phyloP scores from a whole-genome alignment of 2,113 vertebrate species.

The Chauna torquata region DNA sequence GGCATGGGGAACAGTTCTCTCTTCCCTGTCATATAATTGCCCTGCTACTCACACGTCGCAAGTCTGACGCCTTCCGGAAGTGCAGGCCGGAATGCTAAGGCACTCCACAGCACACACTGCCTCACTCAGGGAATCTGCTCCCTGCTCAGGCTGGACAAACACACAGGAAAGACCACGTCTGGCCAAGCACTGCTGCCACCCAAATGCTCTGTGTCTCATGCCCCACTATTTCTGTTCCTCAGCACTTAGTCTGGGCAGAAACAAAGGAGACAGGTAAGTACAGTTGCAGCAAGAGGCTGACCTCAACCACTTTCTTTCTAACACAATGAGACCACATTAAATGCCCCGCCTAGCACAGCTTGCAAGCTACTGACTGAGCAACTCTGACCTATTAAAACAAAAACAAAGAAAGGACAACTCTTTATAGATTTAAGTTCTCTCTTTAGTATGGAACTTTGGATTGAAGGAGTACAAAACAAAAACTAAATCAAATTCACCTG shows the following conservation, averaged over 20 bases:
- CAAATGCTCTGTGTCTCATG: neutral
- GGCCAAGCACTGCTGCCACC: neutral
- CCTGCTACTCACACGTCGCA: neutral
- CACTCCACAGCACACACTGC: neutral
- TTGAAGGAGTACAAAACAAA: neutral
- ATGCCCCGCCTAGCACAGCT: neutral
- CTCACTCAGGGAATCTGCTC: neutral
- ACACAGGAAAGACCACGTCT: accelerated
- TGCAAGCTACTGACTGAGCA: neutral
- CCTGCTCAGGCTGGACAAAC: neutral
- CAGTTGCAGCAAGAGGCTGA: neutral
- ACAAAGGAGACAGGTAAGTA: neutral
- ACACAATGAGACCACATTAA: neutral
- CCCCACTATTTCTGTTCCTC: neutral
- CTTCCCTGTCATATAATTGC: neutral
- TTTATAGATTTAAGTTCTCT: neutral
- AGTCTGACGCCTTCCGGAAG: neutral
- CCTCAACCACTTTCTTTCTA: neutral
- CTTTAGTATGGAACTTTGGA: neutral
- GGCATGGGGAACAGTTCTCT: neutral
- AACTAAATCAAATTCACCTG: neutral
- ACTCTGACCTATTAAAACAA: neutral
- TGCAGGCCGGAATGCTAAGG: neutral
- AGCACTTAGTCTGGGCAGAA: neutral
- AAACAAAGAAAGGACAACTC: neutral